Conservation (phyloP, 2,797 vertebrate species). For the Helostoma temminkii region DNA sequence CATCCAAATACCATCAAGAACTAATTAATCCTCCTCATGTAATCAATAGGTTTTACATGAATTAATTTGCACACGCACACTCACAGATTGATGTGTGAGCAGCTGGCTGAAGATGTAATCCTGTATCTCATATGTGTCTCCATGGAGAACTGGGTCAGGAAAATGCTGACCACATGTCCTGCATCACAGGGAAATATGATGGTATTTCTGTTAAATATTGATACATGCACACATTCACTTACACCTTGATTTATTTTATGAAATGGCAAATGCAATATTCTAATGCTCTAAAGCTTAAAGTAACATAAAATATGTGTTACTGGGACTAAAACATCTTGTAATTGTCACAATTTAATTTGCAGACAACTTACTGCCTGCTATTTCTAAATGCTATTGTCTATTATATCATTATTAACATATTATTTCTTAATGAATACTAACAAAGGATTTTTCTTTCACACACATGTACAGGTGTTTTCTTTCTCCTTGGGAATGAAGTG, state of each 20-base stretch:
- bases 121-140: conserved; percentile 28
- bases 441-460: conserved; percentile 15
- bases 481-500: conserved; percentile 79
- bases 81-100: conserved; percentile 19
- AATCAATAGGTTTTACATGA: conserved; percentile 87
- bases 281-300: conserved; percentile 9
- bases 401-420: not conserved
- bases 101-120: conserved; percentile 29
- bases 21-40: conserved; percentile 87
- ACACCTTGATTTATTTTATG: conserved; percentile 17
- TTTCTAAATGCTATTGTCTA: not conserved
- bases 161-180: conserved; percentile 26
- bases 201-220: conserved; percentile 39
- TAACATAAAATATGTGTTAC: not conserved
- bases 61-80: conserved; percentile 32
- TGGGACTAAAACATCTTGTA: not conserved
- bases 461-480: conserved; percentile 65
- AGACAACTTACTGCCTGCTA: not conserved
- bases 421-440: conserved; percentile 18
- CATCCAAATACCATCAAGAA: conserved; percentile 91
- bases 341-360: not conserved
- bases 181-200: conserved; percentile 38
- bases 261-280: conserved; percentile 35
- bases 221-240: conserved; percentile 27
- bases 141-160: conserved; percentile 19